Evolutionary conservation across 2,888 invertebrate genomes (phyloP), one percentile per base, ranked within the genome.

Genomic region (Pyrocoelia pectoralis): DNA sequence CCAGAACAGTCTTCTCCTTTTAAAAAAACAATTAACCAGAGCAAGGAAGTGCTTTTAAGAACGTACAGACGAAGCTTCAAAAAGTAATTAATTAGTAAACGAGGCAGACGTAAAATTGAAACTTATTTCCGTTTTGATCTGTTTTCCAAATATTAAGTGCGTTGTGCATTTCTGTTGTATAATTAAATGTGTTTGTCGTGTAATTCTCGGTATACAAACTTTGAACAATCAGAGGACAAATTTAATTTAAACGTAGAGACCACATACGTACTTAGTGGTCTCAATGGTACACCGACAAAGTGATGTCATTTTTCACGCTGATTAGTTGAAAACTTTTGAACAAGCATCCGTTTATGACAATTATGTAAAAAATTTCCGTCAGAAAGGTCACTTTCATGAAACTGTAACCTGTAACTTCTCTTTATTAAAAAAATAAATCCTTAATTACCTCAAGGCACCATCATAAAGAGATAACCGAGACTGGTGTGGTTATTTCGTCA

Each of bases 271-370:
- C 62, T 57, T 62, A 57, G 51, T 33, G 33, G 40, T 61, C 62
- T 48, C 57, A 53, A 52, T 14, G 62, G 62, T 53, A 46, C 56
- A 53, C 53, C 57, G 33, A 33, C 33, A 41, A 33, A 10, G 53
- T 24, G 28, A 51, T 46, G 43, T 57, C 52, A 62, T 53, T 52
- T 10, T 56, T 40, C 48, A 17, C 43, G 48, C 53, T 49, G 40
- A 40, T 18, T 12, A 46, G 29, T 61, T 61, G 29, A 51, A 51
- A 62, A 62, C 53, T 57, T 62, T 53, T 57, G n/a, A 62, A 62
- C 62, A 57, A 62, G 53, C 53, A 41, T 29, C 50, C 24, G n/a
- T 33, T 48, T 54, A 29, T 38, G 56, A 57, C 53, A 62, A 57
- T 53, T 63, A 58, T 57, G 51, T 18, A 61, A 61, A 61, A 50